Base-by-base conservation (phyloP, 2,888 invertebrate species). In the Amblyteles armatorius region DNA sequence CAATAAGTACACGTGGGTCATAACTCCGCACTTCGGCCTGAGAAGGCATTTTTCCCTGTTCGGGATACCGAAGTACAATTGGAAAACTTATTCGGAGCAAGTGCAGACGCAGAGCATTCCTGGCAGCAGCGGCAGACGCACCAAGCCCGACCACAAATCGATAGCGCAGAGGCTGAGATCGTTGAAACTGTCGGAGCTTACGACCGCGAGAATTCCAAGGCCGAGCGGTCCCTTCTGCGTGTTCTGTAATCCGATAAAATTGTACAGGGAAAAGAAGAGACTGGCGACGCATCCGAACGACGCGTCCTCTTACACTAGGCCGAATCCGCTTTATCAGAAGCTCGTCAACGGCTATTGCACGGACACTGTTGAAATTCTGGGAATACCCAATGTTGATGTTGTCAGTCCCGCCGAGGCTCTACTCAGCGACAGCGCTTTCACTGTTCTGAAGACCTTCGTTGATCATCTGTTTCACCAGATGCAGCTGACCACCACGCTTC, bases 1-100 rank as follows among this genome's bases (percentile, higher is more conserved):
- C 33, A 94, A 94, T 77, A 94, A 94, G 83, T 94, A 92, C 48
- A 94, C 94, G 0, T 94, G 94, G 94, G 92, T 94, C 5, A 92
- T 94, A 73, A 93, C 92, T 7, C 94, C 94, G 0, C 90, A 91
- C 74, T 93, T 92, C 86, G 92, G 93, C 6, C 85, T 94, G 11
- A 91, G 91, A 52, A 90, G 93, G 67, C 94, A 94, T 74, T 93
- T 93, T 79, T 93, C 94, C 0, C 91, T 94, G 87, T 93, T 94
- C 82, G 94, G 93, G 44, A 92, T 94, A 77, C 94, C 94, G 3
- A 93, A 93, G 74, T 92, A 92, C 73, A 92, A 93, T 69, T 91
- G 89, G 69, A 91, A 92, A 48, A 87, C 90, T 2, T 90, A 89
- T 26, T 73, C 87, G 19, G 88, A 91, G 26, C 87, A 91, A 65